Evolutionary conservation across 2,888 invertebrate genomes (phyloP).

Genomic region (Thyatira batis): DNA sequence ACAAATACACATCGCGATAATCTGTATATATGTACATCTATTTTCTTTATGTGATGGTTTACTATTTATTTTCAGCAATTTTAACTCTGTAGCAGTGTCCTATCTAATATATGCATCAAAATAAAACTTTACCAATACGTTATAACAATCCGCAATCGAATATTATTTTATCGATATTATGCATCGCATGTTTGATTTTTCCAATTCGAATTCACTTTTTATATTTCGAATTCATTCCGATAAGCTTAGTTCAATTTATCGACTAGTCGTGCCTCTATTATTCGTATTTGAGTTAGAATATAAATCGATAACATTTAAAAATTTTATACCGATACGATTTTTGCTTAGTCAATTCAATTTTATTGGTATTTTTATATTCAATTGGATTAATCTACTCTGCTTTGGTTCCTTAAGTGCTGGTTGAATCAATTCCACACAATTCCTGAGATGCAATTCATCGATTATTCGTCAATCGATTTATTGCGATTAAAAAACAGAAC

Average conservation of each 20-base stretch:
- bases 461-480: not conserved
- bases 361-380: not conserved
- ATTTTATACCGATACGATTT: not conserved
- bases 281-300: not conserved
- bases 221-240: not conserved
- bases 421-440: not conserved
- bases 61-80: conserved; percentile 20
- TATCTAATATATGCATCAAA: not conserved
- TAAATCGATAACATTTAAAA: not conserved
- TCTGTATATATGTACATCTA: conserved; percentile 38
- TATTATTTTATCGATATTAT: not conserved
- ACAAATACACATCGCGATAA: conserved; percentile 58
- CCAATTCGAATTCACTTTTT: not conserved
- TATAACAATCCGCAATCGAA: not conserved
- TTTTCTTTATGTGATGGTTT: conserved; percentile 23
- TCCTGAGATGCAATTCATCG: not conserved
- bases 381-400: not conserved
- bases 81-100: conserved; percentile 14
- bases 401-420: not conserved
- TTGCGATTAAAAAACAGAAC: not conserved
- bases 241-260: not conserved
- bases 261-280: not conserved
- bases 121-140: not conserved
- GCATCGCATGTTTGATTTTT: not conserved
- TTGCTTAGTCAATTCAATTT: not conserved